Conservation (phyloP, 1,140 invertebrate species). For the Dendrolimus kikuchii region DNA sequence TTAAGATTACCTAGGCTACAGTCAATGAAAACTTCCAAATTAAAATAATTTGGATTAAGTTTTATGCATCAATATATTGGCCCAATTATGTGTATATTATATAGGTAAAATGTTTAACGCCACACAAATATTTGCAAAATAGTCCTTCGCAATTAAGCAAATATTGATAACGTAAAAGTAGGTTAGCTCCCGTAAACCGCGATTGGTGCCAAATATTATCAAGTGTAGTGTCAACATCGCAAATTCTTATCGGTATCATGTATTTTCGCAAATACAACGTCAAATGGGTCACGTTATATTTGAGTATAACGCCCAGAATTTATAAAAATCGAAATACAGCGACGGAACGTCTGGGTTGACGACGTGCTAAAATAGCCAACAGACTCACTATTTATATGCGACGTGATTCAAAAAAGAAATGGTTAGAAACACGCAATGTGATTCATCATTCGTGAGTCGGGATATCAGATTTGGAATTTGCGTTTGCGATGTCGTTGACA, state of each 20-base stretch:
- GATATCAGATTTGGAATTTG: conserved; percentile 51
- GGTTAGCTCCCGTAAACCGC: conserved; percentile 59
- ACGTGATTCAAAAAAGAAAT: conserved; percentile 43
- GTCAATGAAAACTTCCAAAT: conserved; percentile 8
- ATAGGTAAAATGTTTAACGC: no score
- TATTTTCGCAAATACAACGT: conserved; percentile 50
- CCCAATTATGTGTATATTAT: no score
- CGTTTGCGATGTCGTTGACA: conserved; percentile 51
- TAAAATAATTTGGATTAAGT: neutral
- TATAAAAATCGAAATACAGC: conserved; percentile 25
- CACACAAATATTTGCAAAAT: neutral
- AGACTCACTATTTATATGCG: conserved; percentile 38
- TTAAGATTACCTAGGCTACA: neutral
- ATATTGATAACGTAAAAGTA: conserved; percentile 60
- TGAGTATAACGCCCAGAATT: conserved; percentile 27
- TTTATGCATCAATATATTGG: neutral
- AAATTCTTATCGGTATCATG: conserved; percentile 55
- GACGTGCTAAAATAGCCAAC: conserved; percentile 28
- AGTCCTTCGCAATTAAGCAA: conserved; percentile 46
- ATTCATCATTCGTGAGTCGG: conserved; percentile 50
- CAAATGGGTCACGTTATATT: conserved; percentile 59
- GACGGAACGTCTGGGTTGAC: conserved; percentile 31
- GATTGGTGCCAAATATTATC: conserved; percentile 61
- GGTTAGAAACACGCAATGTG: conserved; percentile 43
- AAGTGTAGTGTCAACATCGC: conserved; percentile 50